Evolutionary conservation across 2,113 vertebrate species (phyloP).

Genomic region (Daboia siamensis): DNA sequence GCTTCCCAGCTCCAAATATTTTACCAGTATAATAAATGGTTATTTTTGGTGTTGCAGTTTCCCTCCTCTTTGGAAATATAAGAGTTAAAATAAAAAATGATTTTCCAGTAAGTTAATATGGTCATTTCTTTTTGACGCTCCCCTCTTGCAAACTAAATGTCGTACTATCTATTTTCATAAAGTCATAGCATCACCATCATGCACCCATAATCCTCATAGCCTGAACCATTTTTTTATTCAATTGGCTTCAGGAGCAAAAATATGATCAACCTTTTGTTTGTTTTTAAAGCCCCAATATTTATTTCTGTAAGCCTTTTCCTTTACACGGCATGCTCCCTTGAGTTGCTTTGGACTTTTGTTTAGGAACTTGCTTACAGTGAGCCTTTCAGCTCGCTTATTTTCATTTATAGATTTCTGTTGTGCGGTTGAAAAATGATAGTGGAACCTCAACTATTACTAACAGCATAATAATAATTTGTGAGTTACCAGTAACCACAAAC

Average conservation of each 20-base stretch:
- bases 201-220: neutral
- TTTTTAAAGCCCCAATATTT: neutral
- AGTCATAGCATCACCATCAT: neutral
- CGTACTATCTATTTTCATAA: neutral
- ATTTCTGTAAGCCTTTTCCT: neutral
- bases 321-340: neutral
- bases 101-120: neutral
- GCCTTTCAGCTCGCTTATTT: neutral
- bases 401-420: neutral
- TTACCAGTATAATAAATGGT: neutral
- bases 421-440: neutral
- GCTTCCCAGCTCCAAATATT: neutral
- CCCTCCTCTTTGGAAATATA: neutral
- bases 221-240: neutral
- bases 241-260: neutral
- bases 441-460: neutral
- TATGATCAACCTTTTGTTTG: neutral
- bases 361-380: neutral
- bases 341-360: neutral
- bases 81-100: neutral
- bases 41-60: neutral
- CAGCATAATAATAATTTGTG: neutral
- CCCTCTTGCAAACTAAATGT: neutral
- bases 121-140: neutral
- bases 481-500: neutral